Base-by-base conservation (phyloP, 2,113 vertebrate genomes). In the Sorex fumeus region DNA sequence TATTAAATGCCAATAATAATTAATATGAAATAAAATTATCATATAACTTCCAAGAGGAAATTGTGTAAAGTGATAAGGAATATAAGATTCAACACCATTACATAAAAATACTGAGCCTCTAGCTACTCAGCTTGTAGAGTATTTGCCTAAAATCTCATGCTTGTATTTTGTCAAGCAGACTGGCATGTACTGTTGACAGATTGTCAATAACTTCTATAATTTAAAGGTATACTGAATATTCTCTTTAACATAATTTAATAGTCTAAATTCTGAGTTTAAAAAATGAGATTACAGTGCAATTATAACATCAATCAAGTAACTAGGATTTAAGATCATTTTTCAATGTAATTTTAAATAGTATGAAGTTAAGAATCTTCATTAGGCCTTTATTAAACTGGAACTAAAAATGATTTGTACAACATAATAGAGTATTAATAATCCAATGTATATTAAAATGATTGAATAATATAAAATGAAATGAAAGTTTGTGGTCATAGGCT, bases 201-300 rank as follows among this genome's bases (percentile, higher is more conserved):
- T 25, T 82, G 45, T 72, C 82, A 88, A 85, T 47, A 93, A 87
- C 28, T 21, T 77, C 57, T 74, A 79, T 53, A 21, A 74, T 30
- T 60, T 78, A 3, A 3, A 36, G n/a, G 27, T 69, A 47, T 95
- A 88, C 69, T 87, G 66, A 70, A 78, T 9, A 25, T 86, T 27
- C 34, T 40, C 66, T 85, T 78, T 66, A 66, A 95, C 84, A 57
- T 91, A 90, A 93, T 90, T 79, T 89, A 93, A 87, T 90, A 76
- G 21, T 84, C 62, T 95, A 43, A 47, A 86, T 81, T 86, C 71
- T 60, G 70, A 80, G 50, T 84, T 84, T 32, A 40, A 60, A 43
- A 90, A 85, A 90, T 87, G 77, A 91, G 50, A 90, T 77, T 90
- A 47, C 57, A 76, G 77, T 90, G 60, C 74, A 96, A 84, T 93